phyloP scores from a whole-genome alignment of 2,888 invertebrate genomes.

The Melinopterus prodromus region DNA sequence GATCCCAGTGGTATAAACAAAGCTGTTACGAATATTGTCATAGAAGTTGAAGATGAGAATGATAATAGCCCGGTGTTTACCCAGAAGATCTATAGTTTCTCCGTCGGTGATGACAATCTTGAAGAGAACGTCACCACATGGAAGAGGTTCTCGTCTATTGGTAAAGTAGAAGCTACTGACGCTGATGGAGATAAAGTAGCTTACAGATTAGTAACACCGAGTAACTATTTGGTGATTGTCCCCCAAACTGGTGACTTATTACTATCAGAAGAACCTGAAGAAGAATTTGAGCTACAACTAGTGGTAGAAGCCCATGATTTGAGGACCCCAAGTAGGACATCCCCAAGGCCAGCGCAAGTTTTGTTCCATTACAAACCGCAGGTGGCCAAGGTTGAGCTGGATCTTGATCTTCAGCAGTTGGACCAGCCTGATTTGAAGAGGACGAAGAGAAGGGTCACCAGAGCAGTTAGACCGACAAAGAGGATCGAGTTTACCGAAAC shows the following conservation, averaged over 20 bases:
- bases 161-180: slow-evolving; percentile 86
- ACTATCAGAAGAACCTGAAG: slow-evolving; percentile 79
- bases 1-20: slow-evolving; percentile 83
- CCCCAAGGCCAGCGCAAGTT: slow-evolving; percentile 77
- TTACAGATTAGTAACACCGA: slow-evolving; percentile 83
- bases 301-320: slow-evolving; percentile 86
- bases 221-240: slow-evolving; percentile 85
- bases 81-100: slow-evolving; percentile 79
- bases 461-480: slow-evolving; percentile 94
- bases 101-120: slow-evolving; percentile 67
- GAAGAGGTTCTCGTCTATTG: slow-evolving; percentile 84
- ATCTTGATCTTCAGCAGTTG: slow-evolving; percentile 62
- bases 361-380: slow-evolving; percentile 75
- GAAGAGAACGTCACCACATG: slow-evolving; percentile 72
- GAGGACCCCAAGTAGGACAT: slow-evolving; percentile 75
- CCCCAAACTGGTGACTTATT: slow-evolving; percentile 93
- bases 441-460: slow-evolving; percentile 81
- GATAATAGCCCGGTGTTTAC: slow-evolving; percentile 91
- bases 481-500: slow-evolving; percentile 91
- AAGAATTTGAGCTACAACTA: slow-evolving; percentile 68
- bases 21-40: slow-evolving; percentile 78
- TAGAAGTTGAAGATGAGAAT: slow-evolving; percentile 86
- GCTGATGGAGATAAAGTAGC: slow-evolving; percentile 93
- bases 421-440: slow-evolving; percentile 67
- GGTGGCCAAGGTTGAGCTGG: slow-evolving; percentile 65